Percentiles rank a stretch among this genome's conserved stretches.
These are phyloP conservation scores for Rhabdophis nuchalis DNA, from an alignment of 2,797 vertebrate species.

Conservation along the genomic window DNA sequence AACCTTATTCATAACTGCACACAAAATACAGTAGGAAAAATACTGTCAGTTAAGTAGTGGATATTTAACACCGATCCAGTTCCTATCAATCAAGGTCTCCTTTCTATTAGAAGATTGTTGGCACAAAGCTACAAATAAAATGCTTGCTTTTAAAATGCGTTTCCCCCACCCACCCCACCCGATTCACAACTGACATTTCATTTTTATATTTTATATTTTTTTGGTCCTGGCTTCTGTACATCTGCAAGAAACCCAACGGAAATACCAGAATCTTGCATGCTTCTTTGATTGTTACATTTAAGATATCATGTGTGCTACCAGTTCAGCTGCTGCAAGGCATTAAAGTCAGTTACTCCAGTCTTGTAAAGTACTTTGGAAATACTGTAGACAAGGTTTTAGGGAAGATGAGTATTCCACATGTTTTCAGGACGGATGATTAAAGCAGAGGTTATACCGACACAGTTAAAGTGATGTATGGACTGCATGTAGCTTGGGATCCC, in stretches of 20 bases:
- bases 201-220: conserved; percentile 61
- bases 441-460: conserved; percentile 81
- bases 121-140: conserved; percentile 79
- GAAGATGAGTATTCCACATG: conserved; percentile 98
- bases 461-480: conserved; percentile 90
- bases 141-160: conserved; percentile 76
- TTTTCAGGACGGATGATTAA: conserved; percentile 87
- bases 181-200: conserved; percentile 80
- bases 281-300: conserved; percentile 99
- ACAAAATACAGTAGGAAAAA: conserved; percentile 63
- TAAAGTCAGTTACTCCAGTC: conserved; percentile 84
- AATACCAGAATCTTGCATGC: conserved; percentile 89
- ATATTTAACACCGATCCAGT: conserved; percentile 60
- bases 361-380: conserved; percentile 97
- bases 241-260: conserved; percentile 82
- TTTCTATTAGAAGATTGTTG: conserved; percentile 64
- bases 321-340: conserved; percentile 92
- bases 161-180: conserved; percentile 62
- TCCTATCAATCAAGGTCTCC: conserved; percentile 57
- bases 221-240: conserved; percentile 80
- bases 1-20: conserved; percentile 61
- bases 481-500: conserved; percentile 73
- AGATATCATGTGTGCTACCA: conserved; percentile 95
- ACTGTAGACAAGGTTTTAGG: conserved; percentile 84
- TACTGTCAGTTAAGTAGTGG: conserved; percentile 69